Conservation (phyloP, 2,113 vertebrate genomes). For the Erinaceus europaeus region DNA sequence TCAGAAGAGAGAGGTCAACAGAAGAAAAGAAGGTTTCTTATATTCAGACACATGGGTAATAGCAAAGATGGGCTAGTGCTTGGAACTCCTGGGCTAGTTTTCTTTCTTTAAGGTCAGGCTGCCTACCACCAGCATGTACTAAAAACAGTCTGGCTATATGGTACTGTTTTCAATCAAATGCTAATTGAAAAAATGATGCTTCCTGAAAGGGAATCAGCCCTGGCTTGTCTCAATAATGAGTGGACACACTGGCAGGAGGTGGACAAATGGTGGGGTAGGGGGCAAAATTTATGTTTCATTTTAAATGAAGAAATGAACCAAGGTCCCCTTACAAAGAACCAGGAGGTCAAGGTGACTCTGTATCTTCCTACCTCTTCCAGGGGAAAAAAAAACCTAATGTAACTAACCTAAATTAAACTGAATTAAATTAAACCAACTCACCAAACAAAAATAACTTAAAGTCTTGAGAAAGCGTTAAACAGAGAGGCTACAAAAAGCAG, state of each 20-base stretch:
- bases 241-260: slow-evolving; percentile 29
- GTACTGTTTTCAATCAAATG: slow-evolving; percentile 65
- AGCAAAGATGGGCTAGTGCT: background rate
- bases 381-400: background rate
- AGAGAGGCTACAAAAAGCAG: background rate
- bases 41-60: background rate
- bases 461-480: background rate
- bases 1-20: background rate
- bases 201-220: slow-evolving; percentile 57
- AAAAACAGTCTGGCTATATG: slow-evolving; percentile 20
- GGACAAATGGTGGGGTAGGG: slow-evolving; percentile 40
- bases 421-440: background rate
- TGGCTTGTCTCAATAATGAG: slow-evolving; percentile 63
- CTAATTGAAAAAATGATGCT: slow-evolving; percentile 65
- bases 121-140: background rate
- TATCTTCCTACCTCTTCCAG: slow-evolving; percentile 11
- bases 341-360: slow-evolving; percentile 21
- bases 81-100: background rate
- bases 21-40: background rate
- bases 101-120: background rate
- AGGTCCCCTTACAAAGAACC: background rate
- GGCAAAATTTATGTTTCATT: slow-evolving; percentile 60
- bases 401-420: background rate
- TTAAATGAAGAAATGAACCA: slow-evolving; percentile 69
- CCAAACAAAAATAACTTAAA: background rate